Evolutionary conservation across 2,797 vertebrate genomes (phyloP).

Genomic region (Toxotes lorentzi): DNA sequence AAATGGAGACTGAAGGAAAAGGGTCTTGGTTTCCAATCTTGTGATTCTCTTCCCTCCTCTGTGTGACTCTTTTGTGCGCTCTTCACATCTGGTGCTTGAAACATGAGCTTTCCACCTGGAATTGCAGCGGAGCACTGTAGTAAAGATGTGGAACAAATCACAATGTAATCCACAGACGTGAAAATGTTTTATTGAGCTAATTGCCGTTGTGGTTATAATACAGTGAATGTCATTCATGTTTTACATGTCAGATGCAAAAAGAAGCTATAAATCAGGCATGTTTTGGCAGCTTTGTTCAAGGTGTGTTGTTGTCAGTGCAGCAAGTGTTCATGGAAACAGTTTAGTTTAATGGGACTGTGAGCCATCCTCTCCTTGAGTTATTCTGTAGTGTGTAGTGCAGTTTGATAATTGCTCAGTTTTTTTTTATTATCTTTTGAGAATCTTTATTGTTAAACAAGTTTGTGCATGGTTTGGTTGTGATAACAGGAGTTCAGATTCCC

Average conservation of each 20-base stretch:
- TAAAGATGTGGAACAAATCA: conserved; percentile 62
- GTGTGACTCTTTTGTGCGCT: conserved; percentile 35
- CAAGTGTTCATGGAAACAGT: conserved; percentile 4
- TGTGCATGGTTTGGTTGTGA: conserved; percentile 46
- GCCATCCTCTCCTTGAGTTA: conserved; percentile 20
- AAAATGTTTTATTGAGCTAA: conserved; percentile 59
- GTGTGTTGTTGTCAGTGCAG: conserved; percentile 19
- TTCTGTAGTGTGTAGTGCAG: neutral
- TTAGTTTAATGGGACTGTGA: conserved; percentile 19
- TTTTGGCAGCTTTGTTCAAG: conserved; percentile 32
- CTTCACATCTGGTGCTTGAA: conserved; percentile 73
- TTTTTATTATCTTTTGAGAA: conserved; percentile 18
- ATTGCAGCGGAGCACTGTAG: conserved; percentile 51
- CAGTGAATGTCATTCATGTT: conserved; percentile 29
- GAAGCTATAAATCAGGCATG: conserved; percentile 2
- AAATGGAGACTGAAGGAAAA: conserved; percentile 59
- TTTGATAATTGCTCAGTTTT: conserved; percentile 19
- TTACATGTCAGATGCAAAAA: conserved; percentile 27
- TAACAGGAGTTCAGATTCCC: conserved; percentile 53
- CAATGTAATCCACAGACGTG: conserved; percentile 44
- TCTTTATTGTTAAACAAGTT: conserved; percentile 31
- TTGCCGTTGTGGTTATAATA: conserved; percentile 28
- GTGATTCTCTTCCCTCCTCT: conserved; percentile 51
- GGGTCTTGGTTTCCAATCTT: conserved; percentile 48
- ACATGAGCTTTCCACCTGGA: conserved; percentile 69